A percentile compares a stretch with the other conserved stretches of the same genome.
Conservation (phyloP, 2,113 vertebrate species). For the Bettongia penicillata region DNA sequence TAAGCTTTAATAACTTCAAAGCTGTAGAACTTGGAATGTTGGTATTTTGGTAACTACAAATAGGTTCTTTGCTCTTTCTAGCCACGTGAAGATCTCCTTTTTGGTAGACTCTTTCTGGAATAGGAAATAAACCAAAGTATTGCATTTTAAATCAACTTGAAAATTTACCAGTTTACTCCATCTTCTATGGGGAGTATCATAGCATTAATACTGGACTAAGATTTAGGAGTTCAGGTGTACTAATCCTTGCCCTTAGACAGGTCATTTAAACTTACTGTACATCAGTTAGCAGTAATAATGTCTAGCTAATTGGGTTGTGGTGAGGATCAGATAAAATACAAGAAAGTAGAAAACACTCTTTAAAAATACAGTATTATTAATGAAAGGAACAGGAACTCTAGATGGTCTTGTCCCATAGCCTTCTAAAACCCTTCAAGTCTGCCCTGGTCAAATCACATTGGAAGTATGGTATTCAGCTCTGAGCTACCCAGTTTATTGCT, state of each 20-base stretch:
- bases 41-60: background rate
- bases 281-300: background rate
- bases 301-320: conserved; percentile 1
- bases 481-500: background rate
- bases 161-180: background rate
- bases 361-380: background rate
- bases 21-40: background rate
- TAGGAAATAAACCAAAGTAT: background rate
- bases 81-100: conserved; percentile 10
- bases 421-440: background rate
- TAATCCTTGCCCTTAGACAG: background rate
- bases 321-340: background rate
- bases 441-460: background rate
- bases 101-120: background rate
- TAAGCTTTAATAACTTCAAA: background rate
- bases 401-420: background rate
- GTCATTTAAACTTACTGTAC: background rate
- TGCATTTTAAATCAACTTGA: background rate
- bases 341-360: background rate
- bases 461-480: background rate
- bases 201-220: background rate
- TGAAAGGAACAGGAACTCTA: background rate
- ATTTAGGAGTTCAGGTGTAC: background rate
- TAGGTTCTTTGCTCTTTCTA: conserved; percentile 27
- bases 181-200: background rate